phyloP scores from a whole-genome alignment of 2,888 invertebrate species.

The Vesta saturnalis region DNA sequence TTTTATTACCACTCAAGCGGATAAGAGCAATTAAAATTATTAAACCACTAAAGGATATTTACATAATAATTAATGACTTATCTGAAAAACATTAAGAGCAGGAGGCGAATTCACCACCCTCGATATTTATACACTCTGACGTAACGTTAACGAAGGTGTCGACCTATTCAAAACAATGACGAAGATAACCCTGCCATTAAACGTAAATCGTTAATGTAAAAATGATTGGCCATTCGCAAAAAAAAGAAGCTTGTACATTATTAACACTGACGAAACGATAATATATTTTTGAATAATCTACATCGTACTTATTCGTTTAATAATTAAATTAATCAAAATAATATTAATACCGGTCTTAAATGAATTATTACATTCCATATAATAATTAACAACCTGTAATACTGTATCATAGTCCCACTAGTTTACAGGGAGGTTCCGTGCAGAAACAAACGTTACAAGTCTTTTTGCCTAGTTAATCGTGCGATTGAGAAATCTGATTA shows the following conservation, averaged over 20 bases:
- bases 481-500: too few relatives aligned
- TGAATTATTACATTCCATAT: too few relatives aligned
- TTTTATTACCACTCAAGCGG: constrained; percentile 28
- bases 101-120: background rate
- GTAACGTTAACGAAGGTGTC: constrained; percentile 8
- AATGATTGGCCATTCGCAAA: background rate
- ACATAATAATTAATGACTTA: constrained; percentile 19
- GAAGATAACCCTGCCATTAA: constrained; percentile 13
- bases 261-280: background rate
- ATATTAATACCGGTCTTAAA: too few relatives aligned
- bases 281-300: too few relatives aligned
- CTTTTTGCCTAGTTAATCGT: too few relatives aligned
- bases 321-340: too few relatives aligned
- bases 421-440: too few relatives aligned
- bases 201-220: too few relatives aligned
- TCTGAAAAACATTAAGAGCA: constrained; percentile 1
- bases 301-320: too few relatives aligned
- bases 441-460: too few relatives aligned
- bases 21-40: constrained; percentile 27
- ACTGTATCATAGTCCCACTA: too few relatives aligned
- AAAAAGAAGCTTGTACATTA: background rate
- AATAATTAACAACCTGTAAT: too few relatives aligned
- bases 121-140: constrained; percentile 2
- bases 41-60: constrained; percentile 24
- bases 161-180: constrained; percentile 8